Conservation (phyloP, 1,140 invertebrate genomes). For the Cheumatopsyche charites region DNA sequence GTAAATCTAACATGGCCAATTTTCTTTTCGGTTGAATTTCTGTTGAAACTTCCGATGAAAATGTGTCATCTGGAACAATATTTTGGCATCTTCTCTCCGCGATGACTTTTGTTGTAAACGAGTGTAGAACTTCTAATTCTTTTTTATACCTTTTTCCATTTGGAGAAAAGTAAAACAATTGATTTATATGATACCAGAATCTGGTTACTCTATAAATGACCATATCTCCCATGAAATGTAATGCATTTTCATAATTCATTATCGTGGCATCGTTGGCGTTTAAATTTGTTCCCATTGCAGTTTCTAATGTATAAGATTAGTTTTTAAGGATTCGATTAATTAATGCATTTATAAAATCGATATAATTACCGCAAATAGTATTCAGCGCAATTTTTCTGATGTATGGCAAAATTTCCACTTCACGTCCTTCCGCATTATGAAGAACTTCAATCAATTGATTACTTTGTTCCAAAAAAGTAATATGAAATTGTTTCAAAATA, state of each 20-base stretch:
- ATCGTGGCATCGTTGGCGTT: constrained; percentile 59
- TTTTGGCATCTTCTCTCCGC: constrained; percentile 37
- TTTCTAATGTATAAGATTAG: constrained; percentile 63
- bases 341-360: not conserved
- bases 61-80: not conserved
- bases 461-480: constrained; percentile 60
- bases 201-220: constrained; percentile 61
- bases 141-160: constrained; percentile 58
- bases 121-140: constrained; percentile 64
- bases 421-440: constrained; percentile 41
- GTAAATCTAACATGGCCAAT: constrained; percentile 53
- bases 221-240: constrained; percentile 57
- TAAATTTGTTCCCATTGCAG: constrained; percentile 79
- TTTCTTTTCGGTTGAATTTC: constrained; percentile 48
- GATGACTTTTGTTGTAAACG: constrained; percentile 64
- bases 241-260: constrained; percentile 69
- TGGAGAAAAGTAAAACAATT: constrained; percentile 61
- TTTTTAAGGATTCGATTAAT: not conserved
- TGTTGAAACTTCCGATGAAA: not conserved
- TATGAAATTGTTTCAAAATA: constrained; percentile 79
- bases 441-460: constrained; percentile 52
- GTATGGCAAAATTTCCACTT: constrained; percentile 68
- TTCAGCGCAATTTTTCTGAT: constrained; percentile 77
- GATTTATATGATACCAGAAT: constrained; percentile 65
- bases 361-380: constrained; percentile 55